Percentiles rank a stretch among this genome's conserved stretches.
Evolutionary conservation across 2,888 invertebrate species (phyloP).

Genomic region (Chymomyza procnemis): DNA sequence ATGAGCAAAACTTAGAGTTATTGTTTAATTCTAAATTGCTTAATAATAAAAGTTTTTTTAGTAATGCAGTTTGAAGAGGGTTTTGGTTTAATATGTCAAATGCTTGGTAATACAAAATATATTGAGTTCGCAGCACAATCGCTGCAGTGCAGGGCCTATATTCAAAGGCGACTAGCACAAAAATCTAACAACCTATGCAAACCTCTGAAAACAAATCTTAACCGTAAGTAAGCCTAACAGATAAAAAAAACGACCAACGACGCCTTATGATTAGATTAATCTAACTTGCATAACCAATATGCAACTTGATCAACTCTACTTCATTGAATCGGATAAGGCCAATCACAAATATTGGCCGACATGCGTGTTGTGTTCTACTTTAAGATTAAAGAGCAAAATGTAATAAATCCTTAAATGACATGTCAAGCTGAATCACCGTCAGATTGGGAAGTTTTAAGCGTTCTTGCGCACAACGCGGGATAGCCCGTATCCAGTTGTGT

Average conservation of each 20-base stretch:
- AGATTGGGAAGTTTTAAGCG: constrained; percentile 31
- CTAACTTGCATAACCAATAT: constrained; percentile 51
- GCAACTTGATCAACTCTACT: constrained; percentile 73
- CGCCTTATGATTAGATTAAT: constrained; percentile 45
- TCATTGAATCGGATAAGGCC: constrained; percentile 66
- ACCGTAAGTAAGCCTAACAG: constrained; percentile 49
- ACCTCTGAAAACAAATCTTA: too few species aligned
- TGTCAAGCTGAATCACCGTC: constrained; percentile 8
- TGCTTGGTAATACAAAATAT: neutral
- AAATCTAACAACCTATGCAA: constrained; percentile 24
- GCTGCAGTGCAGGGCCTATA: neutral
- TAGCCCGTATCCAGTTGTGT: constrained; percentile 44
- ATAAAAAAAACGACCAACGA: neutral
- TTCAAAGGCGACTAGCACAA: constrained; percentile 1
- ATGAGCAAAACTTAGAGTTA: too few species aligned
- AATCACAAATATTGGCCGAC: constrained; percentile 74
- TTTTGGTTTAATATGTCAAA: too few species aligned
- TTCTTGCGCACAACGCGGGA: constrained; percentile 45
- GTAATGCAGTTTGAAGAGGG: too few species aligned
- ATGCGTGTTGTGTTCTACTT: constrained; percentile 71
- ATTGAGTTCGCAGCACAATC: neutral
- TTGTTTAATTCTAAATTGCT: too few species aligned
- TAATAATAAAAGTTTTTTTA: too few species aligned
- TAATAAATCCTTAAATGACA: constrained; percentile 44
- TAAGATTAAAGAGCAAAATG: constrained; percentile 54